Conservation (phyloP, 2,113 vertebrate genomes). For the Anser brachyrhynchus region DNA sequence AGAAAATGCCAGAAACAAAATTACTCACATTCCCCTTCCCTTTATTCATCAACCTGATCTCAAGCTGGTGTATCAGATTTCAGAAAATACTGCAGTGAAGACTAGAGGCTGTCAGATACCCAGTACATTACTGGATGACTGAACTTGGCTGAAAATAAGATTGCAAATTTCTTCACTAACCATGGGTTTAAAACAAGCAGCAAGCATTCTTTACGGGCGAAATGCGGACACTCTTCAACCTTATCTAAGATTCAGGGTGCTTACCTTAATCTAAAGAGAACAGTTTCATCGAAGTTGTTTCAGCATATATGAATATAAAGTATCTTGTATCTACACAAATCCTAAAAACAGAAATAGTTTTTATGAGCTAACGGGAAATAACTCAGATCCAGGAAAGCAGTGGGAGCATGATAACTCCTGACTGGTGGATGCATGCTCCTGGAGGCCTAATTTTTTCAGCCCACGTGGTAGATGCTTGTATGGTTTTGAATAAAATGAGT, state of each 20-base stretch:
- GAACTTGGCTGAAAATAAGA: background rate
- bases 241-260: background rate
- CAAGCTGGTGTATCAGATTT: background rate
- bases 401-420: background rate
- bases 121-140: background rate
- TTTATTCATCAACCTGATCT: background rate
- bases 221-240: background rate
- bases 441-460: background rate
- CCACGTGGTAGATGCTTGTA: background rate
- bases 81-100: background rate
- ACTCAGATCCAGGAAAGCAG: background rate
- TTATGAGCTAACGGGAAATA: background rate
- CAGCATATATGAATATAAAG: background rate
- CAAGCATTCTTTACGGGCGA: background rate
- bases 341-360: background rate
- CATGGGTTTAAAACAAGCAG: background rate
- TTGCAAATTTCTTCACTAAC: background rate
- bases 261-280: background rate
- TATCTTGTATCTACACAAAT: background rate
- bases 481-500: background rate
- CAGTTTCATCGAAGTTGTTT: background rate
- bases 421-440: background rate
- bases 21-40: background rate
- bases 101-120: background rate
- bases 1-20: background rate